A percentile compares a stretch with the other conserved stretches of the same genome.
These are phyloP conservation scores for Siniperca knerii DNA, from an alignment of 2,113 vertebrate genomes.

Conservation along the genomic window DNA sequence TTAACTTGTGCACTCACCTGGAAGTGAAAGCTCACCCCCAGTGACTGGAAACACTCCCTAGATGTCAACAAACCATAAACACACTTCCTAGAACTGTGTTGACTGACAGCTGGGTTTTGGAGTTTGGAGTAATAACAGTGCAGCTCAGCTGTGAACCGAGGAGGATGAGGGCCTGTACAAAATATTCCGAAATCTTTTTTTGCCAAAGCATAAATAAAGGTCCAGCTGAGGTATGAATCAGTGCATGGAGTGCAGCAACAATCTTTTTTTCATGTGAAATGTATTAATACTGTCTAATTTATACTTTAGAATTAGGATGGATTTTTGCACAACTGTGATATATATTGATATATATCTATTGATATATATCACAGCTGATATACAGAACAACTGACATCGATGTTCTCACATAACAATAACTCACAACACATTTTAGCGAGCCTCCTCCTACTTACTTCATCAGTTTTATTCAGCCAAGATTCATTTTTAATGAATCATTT, in stretches of 20 bases:
- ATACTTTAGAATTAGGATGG: not conserved
- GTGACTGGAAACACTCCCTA: slow-evolving; percentile 59
- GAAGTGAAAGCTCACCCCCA: slow-evolving; percentile 54
- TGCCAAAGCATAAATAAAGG: slow-evolving; percentile 16
- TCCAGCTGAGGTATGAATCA: not conserved
- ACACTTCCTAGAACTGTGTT: slow-evolving; percentile 64
- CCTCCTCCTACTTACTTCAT: slow-evolving; percentile 6
- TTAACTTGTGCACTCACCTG: slow-evolving; percentile 56
- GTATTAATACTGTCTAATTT: not conserved
- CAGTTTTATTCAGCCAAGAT: slow-evolving; percentile 24
- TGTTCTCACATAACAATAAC: not conserved
- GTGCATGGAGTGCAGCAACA: not conserved
- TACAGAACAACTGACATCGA: too few relatives aligned
- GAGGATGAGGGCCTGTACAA: slow-evolving; percentile 38
- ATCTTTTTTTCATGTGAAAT: not conserved
- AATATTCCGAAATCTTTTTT: slow-evolving; percentile 33
- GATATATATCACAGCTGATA: too few relatives aligned
- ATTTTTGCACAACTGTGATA: not conserved
- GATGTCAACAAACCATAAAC: slow-evolving; percentile 77
- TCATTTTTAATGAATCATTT: slow-evolving; percentile 41
- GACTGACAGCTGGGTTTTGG: slow-evolving; percentile 55
- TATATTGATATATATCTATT: not conserved
- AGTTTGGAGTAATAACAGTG: slow-evolving; percentile 60
- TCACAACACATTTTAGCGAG: not conserved
- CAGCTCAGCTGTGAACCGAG: slow-evolving; percentile 38